These are phyloP conservation scores for Rhodophaea formosa DNA, from an alignment of 2,888 invertebrate genomes.

Conservation along the genomic window DNA sequence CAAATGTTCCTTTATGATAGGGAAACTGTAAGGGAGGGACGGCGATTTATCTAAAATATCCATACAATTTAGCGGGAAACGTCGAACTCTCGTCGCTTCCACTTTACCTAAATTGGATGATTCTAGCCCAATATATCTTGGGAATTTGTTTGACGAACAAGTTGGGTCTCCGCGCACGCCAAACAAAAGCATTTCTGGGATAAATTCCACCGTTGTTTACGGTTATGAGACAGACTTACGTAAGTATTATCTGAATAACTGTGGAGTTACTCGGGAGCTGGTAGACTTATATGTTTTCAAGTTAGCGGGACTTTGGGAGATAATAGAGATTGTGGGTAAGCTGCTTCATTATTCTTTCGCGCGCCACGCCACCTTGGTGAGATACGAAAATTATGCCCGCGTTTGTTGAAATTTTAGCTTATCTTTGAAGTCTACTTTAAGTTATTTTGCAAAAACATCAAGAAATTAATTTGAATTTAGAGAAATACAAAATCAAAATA, in stretches of 20 bases:
- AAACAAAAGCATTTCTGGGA: slow-evolving; percentile 67
- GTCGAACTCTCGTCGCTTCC: slow-evolving; percentile 72
- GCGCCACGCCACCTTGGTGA: background rate
- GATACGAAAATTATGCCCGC: background rate
- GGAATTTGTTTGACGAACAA: slow-evolving; percentile 73
- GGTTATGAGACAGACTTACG: slow-evolving; percentile 62
- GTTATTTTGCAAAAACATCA: too few species aligned
- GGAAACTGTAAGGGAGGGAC: slow-evolving; percentile 65
- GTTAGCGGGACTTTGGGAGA: slow-evolving; percentile 45
- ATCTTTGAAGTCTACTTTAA: too few species aligned
- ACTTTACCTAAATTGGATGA: slow-evolving; percentile 77
- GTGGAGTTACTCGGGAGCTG: slow-evolving; percentile 45
- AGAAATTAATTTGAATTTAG: too few species aligned
- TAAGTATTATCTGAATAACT: slow-evolving; percentile 56
- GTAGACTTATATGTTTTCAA: slow-evolving; percentile 47
- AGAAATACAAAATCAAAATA: too few species aligned
- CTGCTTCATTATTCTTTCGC: slow-evolving; percentile 2
- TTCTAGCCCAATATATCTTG: slow-evolving; percentile 71
- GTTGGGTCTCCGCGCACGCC: slow-evolving; percentile 54
- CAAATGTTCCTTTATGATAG: slow-evolving; percentile 73
- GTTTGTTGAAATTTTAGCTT: background rate
- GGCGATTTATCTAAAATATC: slow-evolving; percentile 77
- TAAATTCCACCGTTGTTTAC: slow-evolving; percentile 67
- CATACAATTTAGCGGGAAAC: slow-evolving; percentile 70
- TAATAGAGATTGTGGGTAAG: slow-evolving; percentile 49